Evolutionary conservation across 2,888 invertebrate genomes (phyloP).

Genomic region (Leptopilina myrica): DNA sequence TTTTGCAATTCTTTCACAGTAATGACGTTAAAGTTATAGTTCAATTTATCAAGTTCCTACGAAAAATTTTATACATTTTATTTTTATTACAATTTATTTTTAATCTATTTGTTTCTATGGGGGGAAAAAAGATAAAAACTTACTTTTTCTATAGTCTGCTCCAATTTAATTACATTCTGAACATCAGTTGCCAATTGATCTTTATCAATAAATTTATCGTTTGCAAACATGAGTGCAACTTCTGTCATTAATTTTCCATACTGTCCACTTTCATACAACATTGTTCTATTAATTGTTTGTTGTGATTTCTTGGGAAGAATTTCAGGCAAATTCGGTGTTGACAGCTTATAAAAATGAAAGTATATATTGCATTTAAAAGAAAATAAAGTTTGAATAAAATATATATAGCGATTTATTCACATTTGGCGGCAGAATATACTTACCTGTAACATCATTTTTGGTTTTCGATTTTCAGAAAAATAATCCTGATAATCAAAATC

Average conservation of each 20-base stretch:
- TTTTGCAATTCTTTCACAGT: constrained; percentile 3
- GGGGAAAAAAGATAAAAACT: background rate
- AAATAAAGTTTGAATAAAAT: background rate
- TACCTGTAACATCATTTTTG: too few species aligned
- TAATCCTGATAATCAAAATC: too few species aligned
- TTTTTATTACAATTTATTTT: too few species aligned
- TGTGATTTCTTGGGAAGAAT: background rate
- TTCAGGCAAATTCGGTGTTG: background rate
- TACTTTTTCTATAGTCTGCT: constrained; percentile 38
- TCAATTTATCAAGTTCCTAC: background rate
- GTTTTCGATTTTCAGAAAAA: too few species aligned
- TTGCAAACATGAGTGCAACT: constrained; percentile 51
- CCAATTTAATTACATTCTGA: constrained; percentile 58
- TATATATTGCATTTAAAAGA: background rate
- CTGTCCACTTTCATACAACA: constrained; percentile 41
- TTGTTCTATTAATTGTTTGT: background rate
- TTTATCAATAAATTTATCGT: constrained; percentile 52
- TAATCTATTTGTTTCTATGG: too few species aligned
- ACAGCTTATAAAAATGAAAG: background rate
- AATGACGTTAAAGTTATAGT: background rate
- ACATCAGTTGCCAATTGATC: constrained; percentile 55
- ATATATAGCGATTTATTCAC: too few species aligned
- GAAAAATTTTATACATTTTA: background rate
- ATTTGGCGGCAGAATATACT: too few species aligned
- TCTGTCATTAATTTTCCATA: constrained; percentile 53